Base-by-base conservation (phyloP, 1,140 invertebrate genomes). In the Drosophila quadrilineata region DNA sequence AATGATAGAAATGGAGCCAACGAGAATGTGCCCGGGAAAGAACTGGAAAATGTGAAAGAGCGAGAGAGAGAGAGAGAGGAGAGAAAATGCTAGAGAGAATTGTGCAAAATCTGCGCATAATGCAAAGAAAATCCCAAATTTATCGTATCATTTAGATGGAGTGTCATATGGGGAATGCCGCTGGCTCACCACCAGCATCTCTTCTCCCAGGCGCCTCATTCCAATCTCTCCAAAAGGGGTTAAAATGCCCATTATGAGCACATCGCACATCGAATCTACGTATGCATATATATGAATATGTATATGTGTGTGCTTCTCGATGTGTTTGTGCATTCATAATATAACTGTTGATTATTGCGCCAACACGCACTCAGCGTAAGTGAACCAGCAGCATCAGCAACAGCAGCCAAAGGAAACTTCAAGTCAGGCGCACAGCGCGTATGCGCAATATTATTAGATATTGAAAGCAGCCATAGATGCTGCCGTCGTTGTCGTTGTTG, bases 361-460 rank as follows among this genome's bases (percentile, higher is more conserved):
- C 79, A 82, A 82, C 77, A 82, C 73, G 79, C 79, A 84, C 73
- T 84, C 77, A 68, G 46, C 58, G 57, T 74, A 82, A 82, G 77
- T 82, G 77, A 74, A 77, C 64, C 72, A 70, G 59, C 60, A 70
- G 45, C 68, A 76, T 48, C 50, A 54, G 40, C 62, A 56, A 17
- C 41, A 53, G 56, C 66, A 45, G 21, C 33, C 33, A 53, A n/a
- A 52, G 38, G 35, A 56, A 28, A 31, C 57, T 69, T 38, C 26
- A 14, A 33, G 31, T 56, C 58, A 58, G 56, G 60, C 79, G 48
- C 60, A 68, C 79, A 84, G 68, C 57, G 77, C 77, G 79, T 82
- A 82, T 82, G 69, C 73, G 77, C 77, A 85, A 85, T 84, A 85
- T 77, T 82, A 82, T 82, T 73, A 77, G 73, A 84, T 82, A 82